Base-by-base conservation (phyloP, 2,113 vertebrate species). In the Spheniscus mendiculus region DNA sequence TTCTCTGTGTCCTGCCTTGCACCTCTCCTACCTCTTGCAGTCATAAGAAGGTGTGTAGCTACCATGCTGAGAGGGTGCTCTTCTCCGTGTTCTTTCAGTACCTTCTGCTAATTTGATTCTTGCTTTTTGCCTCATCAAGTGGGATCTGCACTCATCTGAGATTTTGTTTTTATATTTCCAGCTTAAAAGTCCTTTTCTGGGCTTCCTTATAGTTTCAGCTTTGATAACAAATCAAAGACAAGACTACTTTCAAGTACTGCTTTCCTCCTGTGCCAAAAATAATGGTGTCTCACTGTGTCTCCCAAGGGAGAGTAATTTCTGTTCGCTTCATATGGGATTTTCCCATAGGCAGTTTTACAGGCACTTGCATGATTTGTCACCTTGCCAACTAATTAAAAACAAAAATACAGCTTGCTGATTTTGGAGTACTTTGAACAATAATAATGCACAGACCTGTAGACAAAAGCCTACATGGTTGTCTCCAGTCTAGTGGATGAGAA, bases 221-320 rank as follows among this genome's bases (percentile, higher is more conserved):
- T 96, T 96, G 96, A 94, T 96, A 94, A 93, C 52, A 92, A 97
- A 96, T 96, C 95, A 97, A 96, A 97, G 94, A 83, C 74, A 38
- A 87, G 82, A 70, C 70, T 93, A 52, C 92, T 97, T 97, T 94
- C 85, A 97, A 96, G 82, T 78, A 58, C 9, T 83, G 89, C 94
- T 97, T 96, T 97, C 81, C 93, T 94, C 79, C 87, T 59, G 67
- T 94, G 95, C 96, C 96, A 97, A 86, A 96, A 94, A 90, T 70
- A 90, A 94, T 89, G 91, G 78, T 93, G 91, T 86, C 91, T 93
- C 58, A 80, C 59, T 73, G 20, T 16, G 34, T 93, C 84, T 94
- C 78, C 79, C 59, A 90, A 90, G 63, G 66, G 93, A 95, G 86
- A 96, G 67, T 87, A 83, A 95, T 76, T 96, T 93, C 59, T 96